Evolutionary conservation across 1,140 invertebrate genomes (phyloP), one percentile per base, ranked within the genome.

Genomic region (Prorops nasuta): DNA sequence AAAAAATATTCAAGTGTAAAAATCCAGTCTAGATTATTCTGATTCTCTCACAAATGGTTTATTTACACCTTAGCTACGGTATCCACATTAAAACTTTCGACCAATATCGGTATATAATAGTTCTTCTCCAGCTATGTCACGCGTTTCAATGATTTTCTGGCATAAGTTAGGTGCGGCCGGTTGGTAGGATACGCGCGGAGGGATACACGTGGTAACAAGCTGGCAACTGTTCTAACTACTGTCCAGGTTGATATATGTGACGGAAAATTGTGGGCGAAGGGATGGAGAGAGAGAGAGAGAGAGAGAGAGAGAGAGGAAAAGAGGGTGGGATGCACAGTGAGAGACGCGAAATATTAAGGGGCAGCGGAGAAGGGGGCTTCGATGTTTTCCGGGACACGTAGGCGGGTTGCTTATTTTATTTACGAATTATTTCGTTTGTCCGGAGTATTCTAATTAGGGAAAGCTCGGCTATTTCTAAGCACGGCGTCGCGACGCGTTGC

Each of bases 151-250:
- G n/a, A n/a, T n/a, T n/a, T n/a, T n/a, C n/a, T n/a, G n/a, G n/a
- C n/a, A n/a, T n/a, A n/a, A n/a, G n/a, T n/a, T n/a, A n/a, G n/a
- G n/a, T n/a, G n/a, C n/a, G n/a, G n/a, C n/a, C n/a, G n/a, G n/a
- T n/a, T n/a, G n/a, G n/a, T n/a, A n/a, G 39, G 41, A 28, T 44
- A 54, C 53, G 40, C 62, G 53, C 51, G 46, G 44, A 49, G 53
- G 37, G 53, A 41, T 49, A 46, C 43, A 59, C 54, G 51, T 62
- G 66, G 71, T 77, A 78, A 78, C 76, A 76, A 78, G 74, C 74
- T 77, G 72, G 67, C 74, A 74, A 66, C 63, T 67, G 45, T 71
- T 74, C 71, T 71, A 74, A 76, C 72, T 75, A 76, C 74, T 69
- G 74, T 65, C 73, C 59, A 48, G 51, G 49, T 37, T 76, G 74